Conservation (phyloP, 2,888 invertebrate species). For the Oscheius onirici region DNA sequence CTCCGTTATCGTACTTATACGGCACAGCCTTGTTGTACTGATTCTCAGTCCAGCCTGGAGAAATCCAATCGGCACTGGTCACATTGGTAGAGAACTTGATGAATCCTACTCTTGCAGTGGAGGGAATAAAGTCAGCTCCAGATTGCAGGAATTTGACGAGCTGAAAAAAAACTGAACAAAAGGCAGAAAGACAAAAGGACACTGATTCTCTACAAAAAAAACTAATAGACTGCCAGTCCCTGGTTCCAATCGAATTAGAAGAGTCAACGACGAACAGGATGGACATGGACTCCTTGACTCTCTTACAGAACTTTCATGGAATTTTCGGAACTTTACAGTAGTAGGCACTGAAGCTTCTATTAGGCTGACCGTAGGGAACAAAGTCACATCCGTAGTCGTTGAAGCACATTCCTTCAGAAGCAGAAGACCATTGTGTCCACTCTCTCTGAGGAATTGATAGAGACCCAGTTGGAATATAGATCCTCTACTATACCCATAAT, state of each 20-base stretch:
- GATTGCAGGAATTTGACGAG: neutral
- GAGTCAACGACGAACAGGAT: conserved; percentile 3
- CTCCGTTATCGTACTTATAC: neutral
- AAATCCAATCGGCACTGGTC: neutral
- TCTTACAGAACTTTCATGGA: neutral
- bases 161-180: neutral
- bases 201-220: neutral
- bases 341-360: neutral
- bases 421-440: no score
- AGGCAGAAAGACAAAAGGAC: no score
- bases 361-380: neutral
- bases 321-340: neutral
- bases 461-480: no score
- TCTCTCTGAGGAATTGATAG: no score
- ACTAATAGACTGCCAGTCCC: neutral
- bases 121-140: neutral
- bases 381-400: neutral
- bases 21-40: neutral
- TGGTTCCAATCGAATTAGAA: neutral
- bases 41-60: neutral
- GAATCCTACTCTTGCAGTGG: neutral
- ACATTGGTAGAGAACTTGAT: neutral
- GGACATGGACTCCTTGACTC: neutral
- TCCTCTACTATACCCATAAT: no score
- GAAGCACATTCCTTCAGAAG: neutral